These are phyloP conservation scores for Cyrtodaria siliqua DNA, from an alignment of 2,888 invertebrate genomes.

Conservation along the genomic window DNA sequence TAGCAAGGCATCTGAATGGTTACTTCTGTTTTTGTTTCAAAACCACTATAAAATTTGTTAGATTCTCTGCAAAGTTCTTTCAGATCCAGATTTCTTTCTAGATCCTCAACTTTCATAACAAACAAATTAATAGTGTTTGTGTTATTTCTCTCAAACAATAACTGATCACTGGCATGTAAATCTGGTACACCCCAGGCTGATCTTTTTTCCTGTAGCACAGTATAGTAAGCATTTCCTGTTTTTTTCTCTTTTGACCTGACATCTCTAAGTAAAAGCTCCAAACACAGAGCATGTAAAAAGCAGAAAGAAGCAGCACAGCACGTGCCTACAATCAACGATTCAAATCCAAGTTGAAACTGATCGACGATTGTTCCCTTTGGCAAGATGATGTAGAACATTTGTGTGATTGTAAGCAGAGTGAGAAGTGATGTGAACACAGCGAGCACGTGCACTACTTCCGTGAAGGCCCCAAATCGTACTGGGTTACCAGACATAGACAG, in stretches of 20 bases:
- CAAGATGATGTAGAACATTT: conserved; percentile 34
- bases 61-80: too few relatives aligned
- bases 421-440: conserved; percentile 39
- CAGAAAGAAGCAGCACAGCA: neutral
- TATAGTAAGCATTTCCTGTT: conserved; percentile 48
- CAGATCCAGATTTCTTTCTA: too few relatives aligned
- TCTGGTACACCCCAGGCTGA: neutral
- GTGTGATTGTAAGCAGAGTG: conserved; percentile 24
- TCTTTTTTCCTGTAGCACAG: conserved; percentile 19
- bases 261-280: conserved; percentile 48
- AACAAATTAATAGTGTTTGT: too few relatives aligned
- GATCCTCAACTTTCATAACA: too few relatives aligned
- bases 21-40: too few relatives aligned
- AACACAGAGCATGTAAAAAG: conserved; percentile 12
- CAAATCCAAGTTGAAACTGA: conserved; percentile 20
- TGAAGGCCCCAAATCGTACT: conserved; percentile 54
- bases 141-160: too few relatives aligned
- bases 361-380: conserved; percentile 20
- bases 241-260: conserved; percentile 34
- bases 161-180: too few relatives aligned
- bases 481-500: conserved; percentile 41
- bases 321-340: conserved; percentile 24
- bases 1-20: too few relatives aligned
- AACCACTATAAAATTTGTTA: too few relatives aligned
- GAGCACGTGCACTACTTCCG: conserved; percentile 43